phyloP scores from a whole-genome alignment of 1,140 invertebrate genomes.

The Bilobella aurantiaca region DNA sequence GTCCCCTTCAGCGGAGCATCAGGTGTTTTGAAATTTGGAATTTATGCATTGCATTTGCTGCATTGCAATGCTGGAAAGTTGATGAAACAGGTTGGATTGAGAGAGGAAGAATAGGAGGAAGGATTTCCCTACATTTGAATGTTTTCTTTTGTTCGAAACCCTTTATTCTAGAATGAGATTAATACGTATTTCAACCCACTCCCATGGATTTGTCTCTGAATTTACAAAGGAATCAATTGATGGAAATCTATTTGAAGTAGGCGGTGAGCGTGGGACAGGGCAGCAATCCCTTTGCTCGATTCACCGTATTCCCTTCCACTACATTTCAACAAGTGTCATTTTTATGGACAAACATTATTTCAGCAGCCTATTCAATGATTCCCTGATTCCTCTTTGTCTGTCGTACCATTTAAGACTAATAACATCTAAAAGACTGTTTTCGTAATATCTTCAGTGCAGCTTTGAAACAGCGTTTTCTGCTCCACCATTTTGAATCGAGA shows the following conservation, averaged over 20 bases:
- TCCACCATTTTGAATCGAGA: too few relatives aligned
- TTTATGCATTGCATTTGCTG: background rate
- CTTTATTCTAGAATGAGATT: background rate
- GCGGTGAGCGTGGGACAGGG: background rate
- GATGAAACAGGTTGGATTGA: background rate
- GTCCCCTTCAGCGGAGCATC: background rate
- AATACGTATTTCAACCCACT: too few relatives aligned
- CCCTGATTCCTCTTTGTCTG: too few relatives aligned
- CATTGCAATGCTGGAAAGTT: background rate
- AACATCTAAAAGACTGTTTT: too few relatives aligned
- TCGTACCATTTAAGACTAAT: too few relatives aligned
- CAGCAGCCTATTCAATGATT: background rate
- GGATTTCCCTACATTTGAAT: background rate
- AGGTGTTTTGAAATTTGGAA: slow-evolving; percentile 5
- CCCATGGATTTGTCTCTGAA: background rate
- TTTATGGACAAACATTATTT: slow-evolving; percentile 5
- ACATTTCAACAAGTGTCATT: slow-evolving; percentile 1
- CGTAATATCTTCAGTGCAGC: too few relatives aligned
- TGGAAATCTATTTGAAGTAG: background rate
- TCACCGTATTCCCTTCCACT: background rate
- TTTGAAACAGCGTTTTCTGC: too few relatives aligned
- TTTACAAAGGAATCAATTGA: background rate
- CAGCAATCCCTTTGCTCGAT: background rate
- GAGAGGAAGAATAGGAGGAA: background rate
- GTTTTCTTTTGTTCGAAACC: background rate